A percentile compares a stretch with the other conserved stretches of the same genome.
phyloP scores from a whole-genome alignment of 2,113 vertebrate genomes.

The Odocoileus hemionus region DNA sequence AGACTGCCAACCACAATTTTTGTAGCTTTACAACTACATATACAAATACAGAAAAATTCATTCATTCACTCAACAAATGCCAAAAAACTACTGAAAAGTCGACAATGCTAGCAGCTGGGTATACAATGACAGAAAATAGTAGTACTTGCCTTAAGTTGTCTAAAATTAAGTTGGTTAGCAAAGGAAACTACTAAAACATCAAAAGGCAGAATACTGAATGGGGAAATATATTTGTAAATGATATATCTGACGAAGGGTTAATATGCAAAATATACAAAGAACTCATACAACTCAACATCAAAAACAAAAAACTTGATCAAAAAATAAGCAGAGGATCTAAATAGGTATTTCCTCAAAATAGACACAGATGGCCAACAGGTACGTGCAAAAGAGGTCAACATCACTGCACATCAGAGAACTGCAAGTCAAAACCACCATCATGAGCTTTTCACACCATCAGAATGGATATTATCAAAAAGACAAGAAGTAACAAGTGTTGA shows the following conservation, averaged over 20 bases:
- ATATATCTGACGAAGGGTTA: neutral
- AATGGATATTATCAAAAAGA: neutral
- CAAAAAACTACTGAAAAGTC: neutral
- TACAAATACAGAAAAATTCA: neutral
- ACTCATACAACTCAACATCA: neutral
- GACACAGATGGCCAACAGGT: neutral
- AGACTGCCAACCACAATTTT: neutral
- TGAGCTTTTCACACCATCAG: neutral
- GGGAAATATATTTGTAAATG: neutral
- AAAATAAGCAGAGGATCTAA: neutral
- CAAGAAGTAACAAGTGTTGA: neutral
- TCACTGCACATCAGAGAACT: neutral
- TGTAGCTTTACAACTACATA: neutral
- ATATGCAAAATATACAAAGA: neutral
- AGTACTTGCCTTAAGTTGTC: neutral
- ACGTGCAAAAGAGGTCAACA: neutral
- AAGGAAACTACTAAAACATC: neutral
- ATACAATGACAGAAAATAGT: neutral
- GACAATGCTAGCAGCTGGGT: neutral
- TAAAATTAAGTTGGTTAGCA: constrained; percentile 5
- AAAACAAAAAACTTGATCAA: neutral
- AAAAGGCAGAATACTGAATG: neutral
- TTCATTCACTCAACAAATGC: neutral
- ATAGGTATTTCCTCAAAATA: neutral
- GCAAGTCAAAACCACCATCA: neutral